These are phyloP conservation scores for Platyscapa corneri DNA, from an alignment of 1,140 invertebrate species.

Conservation along the genomic window DNA sequence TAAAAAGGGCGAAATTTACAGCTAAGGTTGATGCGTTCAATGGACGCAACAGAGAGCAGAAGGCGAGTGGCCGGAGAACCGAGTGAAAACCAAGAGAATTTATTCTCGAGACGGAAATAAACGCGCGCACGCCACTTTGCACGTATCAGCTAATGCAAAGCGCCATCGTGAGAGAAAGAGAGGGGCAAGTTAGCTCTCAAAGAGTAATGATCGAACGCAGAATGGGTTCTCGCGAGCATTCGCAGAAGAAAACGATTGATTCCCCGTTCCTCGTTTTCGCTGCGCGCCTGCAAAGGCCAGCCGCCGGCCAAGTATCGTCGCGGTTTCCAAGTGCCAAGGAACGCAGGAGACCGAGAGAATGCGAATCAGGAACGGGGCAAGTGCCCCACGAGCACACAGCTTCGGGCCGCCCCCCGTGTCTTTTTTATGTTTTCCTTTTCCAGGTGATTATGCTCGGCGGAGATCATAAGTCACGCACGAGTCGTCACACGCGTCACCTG, in stretches of 20 bases:
- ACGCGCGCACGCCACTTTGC: not conserved
- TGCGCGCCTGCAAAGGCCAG: not conserved
- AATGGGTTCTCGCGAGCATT: not conserved
- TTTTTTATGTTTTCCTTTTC: not conserved
- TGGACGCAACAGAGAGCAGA: not conserved
- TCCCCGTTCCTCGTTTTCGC: not conserved
- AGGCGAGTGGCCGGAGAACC: not conserved
- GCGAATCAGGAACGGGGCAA: no score
- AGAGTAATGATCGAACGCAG: not conserved
- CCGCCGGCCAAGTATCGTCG: not conserved
- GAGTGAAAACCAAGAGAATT: not conserved
- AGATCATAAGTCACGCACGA: not conserved
- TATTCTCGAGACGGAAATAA: not conserved
- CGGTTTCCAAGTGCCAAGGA: not conserved
- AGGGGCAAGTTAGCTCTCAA: not conserved
- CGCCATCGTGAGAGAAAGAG: not conserved
- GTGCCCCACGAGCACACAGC: no score
- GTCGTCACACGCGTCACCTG: not conserved
- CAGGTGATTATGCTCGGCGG: not conserved
- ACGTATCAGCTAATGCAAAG: not conserved
- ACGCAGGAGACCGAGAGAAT: not conserved
- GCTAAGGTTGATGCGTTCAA: not conserved
- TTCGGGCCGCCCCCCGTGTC: no score
- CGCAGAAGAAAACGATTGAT: not conserved
- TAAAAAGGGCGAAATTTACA: not conserved